Percentiles rank a stretch among this genome's conserved stretches.
Evolutionary conservation across 2,888 invertebrate species (phyloP).

Genomic region (Euclidia mi): DNA sequence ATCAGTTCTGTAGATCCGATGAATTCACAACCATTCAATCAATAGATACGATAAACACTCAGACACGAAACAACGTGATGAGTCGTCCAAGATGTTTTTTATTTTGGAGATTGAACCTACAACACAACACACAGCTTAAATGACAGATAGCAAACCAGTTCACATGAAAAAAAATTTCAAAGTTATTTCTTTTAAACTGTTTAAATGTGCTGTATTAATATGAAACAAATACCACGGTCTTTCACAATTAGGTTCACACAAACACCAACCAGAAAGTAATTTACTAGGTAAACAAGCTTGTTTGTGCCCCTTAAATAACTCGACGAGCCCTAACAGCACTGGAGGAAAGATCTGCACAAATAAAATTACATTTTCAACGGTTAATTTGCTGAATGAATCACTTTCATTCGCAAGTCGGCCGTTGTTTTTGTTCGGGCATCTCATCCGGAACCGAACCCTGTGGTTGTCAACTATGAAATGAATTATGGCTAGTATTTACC

Average conservation of each 20-base stretch:
- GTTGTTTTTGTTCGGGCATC: constrained; percentile 65
- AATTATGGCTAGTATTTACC: constrained; percentile 82
- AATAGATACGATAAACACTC: too few species aligned
- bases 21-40: too few species aligned
- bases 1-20: too few species aligned
- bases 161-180: too few species aligned
- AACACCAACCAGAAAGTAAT: constrained; percentile 47
- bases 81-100: too few species aligned
- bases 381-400: constrained; percentile 79
- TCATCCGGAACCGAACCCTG: constrained; percentile 51
- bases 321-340: constrained; percentile 33
- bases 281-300: constrained; percentile 55
- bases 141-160: too few species aligned
- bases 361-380: constrained; percentile 73
- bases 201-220: neutral
- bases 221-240: constrained; percentile 3
- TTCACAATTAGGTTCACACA: constrained; percentile 11
- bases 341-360: constrained; percentile 47
- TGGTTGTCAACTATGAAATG: constrained; percentile 67
- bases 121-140: too few species aligned
- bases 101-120: too few species aligned
- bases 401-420: constrained; percentile 72
- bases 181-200: constrained; percentile 23
- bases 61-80: too few species aligned
- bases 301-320: constrained; percentile 54